Base-by-base conservation (phyloP, 2,113 vertebrate genomes). In the Pseudorhombus dupliciocellatus region DNA sequence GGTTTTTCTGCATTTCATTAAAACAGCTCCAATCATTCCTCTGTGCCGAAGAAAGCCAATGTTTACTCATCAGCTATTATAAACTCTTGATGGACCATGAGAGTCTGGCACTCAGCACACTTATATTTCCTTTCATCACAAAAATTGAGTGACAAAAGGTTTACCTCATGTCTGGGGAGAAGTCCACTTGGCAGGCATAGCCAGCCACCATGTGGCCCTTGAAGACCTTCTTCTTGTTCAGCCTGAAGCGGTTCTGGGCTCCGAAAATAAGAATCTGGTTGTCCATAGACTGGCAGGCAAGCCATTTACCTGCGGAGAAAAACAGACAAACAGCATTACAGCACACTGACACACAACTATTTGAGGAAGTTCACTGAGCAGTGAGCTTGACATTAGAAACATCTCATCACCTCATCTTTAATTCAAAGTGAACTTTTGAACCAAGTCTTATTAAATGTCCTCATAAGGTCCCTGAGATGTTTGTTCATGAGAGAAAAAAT, bases 201-300 rank as follows among this genome's bases (percentile, higher is more conserved):
- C 98, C 98, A 24, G 97, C 97, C 73, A 99, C 98, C 98, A 99
- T 99, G 91, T 99, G 98, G 51, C 98, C 98, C 81, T 99, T 99
- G 90, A 99, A 99, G 84, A 98, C 94, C 88, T 99, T 99, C 92
- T 99, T 99, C 93, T 99, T 99, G 93, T 99, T 99, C 75, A 99
- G 94, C 72, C 98, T 93, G 92, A 99, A 99, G 85, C 97, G 95
- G 86, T 99, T 99, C 84, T 99, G 98, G 54, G 98, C 98, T 73
- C 97, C 98, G 77, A 99, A 99, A 82, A 99, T 99, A 84, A 99
- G 93, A 84, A 99, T 99, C 90, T 99, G 98, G 89, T 99, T 99
- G 87, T 99, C 98, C 97, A 99, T 99, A 0, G 98, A 99, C 83
- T 99, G 98, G 86, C 97, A 99, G 1, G 98, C 98, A 31, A 99